phyloP scores from a whole-genome alignment of 2,797 vertebrate genomes.

The Poeciliopsis infans region DNA sequence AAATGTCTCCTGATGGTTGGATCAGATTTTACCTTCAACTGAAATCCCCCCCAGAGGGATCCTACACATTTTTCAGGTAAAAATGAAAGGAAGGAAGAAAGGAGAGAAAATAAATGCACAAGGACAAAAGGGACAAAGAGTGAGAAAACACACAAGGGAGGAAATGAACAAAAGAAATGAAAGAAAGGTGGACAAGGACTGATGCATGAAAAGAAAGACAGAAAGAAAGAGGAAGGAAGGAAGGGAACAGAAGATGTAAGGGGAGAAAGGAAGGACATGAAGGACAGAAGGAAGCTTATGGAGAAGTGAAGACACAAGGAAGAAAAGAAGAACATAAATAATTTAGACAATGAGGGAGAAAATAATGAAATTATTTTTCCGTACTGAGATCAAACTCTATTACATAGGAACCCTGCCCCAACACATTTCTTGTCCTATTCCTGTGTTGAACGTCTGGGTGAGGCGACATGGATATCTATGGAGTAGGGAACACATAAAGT shows the following conservation, averaged over 20 bases:
- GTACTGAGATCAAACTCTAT: not conserved
- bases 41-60: conserved; percentile 9
- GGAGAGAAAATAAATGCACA: not conserved
- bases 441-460: not conserved
- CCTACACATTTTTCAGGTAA: not conserved
- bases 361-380: not conserved
- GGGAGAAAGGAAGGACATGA: not conserved
- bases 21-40: conserved; percentile 21
- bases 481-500: conserved; percentile 24
- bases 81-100: not conserved
- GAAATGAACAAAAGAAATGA: not conserved
- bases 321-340: not conserved
- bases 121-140: not conserved
- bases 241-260: not conserved
- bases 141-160: not conserved
- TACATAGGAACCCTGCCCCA: not conserved
- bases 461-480: not conserved
- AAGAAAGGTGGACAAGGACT: not conserved
- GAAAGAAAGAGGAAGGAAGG: not conserved
- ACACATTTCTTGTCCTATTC: not conserved
- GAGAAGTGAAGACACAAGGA: not conserved
- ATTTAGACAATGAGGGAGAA: not conserved
- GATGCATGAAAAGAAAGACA: not conserved
- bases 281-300: not conserved
- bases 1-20: conserved; percentile 30